Conservation (phyloP, 2,797 vertebrate genomes). For the Bovichtus diacanthus region DNA sequence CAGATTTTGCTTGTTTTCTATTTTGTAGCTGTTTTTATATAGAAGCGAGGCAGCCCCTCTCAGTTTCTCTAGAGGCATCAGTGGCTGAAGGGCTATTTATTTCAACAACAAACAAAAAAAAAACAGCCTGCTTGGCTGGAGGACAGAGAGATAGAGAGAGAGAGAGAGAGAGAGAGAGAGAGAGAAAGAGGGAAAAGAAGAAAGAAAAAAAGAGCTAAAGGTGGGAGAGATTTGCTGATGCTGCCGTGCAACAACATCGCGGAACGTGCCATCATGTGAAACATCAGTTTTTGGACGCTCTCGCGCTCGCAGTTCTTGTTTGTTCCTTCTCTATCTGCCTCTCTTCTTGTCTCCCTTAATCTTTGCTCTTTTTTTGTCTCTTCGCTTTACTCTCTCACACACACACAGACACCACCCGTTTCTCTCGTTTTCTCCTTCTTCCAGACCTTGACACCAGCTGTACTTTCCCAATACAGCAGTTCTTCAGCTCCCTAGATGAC, state of each 20-base stretch:
- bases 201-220: not conserved
- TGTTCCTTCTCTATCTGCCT: constrained; percentile 28
- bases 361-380: constrained; percentile 27
- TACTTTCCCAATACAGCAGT: constrained; percentile 71
- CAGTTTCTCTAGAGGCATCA: constrained; percentile 32
- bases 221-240: constrained; percentile 40
- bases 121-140: constrained; percentile 17
- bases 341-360: constrained; percentile 21
- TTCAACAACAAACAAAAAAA: constrained; percentile 46
- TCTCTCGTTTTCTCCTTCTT: constrained; percentile 37
- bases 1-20: constrained; percentile 22
- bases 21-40: constrained; percentile 19
- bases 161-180: not conserved
- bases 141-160: not conserved
- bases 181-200: not conserved
- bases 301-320: constrained; percentile 35
- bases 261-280: constrained; percentile 50
- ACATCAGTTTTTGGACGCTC: constrained; percentile 54
- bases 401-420: not conserved
- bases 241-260: constrained; percentile 29
- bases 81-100: constrained; percentile 48
- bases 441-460: constrained; percentile 69
- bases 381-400: not conserved
- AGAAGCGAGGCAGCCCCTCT: constrained; percentile 12
- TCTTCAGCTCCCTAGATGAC: constrained; percentile 62